phyloP scores from a whole-genome alignment of 2,888 invertebrate genomes.

The Nemotelus pantherinus region DNA sequence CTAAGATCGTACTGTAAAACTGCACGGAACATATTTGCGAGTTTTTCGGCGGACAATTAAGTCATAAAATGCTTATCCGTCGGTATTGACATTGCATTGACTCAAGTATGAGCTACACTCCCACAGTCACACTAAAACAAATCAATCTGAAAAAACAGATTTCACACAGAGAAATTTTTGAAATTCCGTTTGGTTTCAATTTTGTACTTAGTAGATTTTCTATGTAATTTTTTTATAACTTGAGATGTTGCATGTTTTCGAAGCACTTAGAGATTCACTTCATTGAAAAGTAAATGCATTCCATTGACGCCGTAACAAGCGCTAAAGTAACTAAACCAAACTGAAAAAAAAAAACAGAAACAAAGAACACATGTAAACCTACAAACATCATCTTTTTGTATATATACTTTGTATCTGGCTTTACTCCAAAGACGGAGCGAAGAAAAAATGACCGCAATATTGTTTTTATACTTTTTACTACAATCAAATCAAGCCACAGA shows the following conservation, averaged over 20 bases:
- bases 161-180: too few species aligned
- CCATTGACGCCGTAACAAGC: background rate
- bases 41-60: background rate
- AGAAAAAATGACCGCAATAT: conserved; percentile 1
- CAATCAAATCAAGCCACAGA: conserved; percentile 13
- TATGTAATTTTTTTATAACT: conserved; percentile 19
- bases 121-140: background rate
- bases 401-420: conserved; percentile 11
- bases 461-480: conserved; percentile 24
- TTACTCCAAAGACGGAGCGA: background rate
- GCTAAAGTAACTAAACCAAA: too few species aligned
- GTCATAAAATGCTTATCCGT: conserved; percentile 11
- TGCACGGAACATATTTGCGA: background rate
- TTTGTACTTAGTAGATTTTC: conserved; percentile 31
- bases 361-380: too few species aligned
- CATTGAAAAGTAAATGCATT: background rate
- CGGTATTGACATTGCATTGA: conserved; percentile 28
- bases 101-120: conserved; percentile 27
- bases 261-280: background rate
- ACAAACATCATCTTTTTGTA: background rate
- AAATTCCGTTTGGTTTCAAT: conserved; percentile 8
- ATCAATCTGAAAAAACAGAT: background rate
- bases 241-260: background rate
- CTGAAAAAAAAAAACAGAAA: too few species aligned
- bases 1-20: too few species aligned